Evolutionary conservation across 1,140 invertebrate species (phyloP).

Genomic region (Eumaeus atala): DNA sequence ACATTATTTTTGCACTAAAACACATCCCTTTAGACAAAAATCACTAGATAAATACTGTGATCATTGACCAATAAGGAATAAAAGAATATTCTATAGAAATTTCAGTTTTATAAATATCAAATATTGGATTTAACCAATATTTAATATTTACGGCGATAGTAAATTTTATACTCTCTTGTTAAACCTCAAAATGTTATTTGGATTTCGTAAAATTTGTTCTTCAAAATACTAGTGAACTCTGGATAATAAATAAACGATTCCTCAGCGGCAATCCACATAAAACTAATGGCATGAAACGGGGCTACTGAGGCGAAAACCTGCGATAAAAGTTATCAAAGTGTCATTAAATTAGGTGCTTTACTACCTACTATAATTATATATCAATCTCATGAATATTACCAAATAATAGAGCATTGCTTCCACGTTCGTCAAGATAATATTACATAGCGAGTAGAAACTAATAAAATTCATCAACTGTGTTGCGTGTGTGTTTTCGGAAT

Average conservation of each 20-base stretch:
- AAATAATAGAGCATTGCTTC: not conserved
- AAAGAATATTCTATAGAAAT: no score
- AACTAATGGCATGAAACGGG: constrained; percentile 67
- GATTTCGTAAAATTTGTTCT: constrained; percentile 1
- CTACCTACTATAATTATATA: constrained; percentile 41
- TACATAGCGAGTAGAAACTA: no score
- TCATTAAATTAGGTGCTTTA: constrained; percentile 68
- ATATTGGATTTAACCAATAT: no score
- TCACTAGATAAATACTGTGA: no score
- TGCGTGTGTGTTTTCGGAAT: no score
- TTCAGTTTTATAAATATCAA: no score
- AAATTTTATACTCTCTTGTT: not conserved
- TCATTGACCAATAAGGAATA: no score
- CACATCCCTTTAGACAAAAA: no score
- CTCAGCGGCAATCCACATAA: constrained; percentile 62
- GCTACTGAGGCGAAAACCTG: constrained; percentile 64
- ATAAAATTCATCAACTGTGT: no score
- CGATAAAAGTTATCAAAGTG: constrained; percentile 71
- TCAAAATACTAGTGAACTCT: constrained; percentile 20
- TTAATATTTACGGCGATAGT: not conserved
- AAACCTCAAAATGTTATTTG: not conserved
- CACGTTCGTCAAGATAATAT: no score
- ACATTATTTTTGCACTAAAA: no score
- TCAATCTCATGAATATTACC: constrained; percentile 22
- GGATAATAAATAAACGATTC: constrained; percentile 57